These are phyloP conservation scores for Lepidotrigona ventralis DNA, from an alignment of 1,140 invertebrate genomes.

Conservation along the genomic window DNA sequence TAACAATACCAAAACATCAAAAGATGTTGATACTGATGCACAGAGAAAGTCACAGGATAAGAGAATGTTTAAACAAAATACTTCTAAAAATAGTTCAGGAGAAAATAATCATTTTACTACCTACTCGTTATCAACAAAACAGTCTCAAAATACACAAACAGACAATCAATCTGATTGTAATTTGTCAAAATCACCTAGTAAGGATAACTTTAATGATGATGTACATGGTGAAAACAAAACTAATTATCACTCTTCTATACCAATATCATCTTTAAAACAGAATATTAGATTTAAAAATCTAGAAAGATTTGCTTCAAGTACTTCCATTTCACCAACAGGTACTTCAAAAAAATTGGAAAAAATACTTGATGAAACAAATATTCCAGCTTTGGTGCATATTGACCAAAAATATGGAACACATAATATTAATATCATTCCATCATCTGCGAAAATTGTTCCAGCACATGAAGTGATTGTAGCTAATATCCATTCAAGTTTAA, in stretches of 20 bases:
- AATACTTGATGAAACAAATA: neutral
- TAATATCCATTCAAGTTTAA: conserved; percentile 64
- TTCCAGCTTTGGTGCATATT: conserved; percentile 30
- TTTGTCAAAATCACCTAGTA: neutral
- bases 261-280: neutral
- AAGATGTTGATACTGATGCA: neutral
- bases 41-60: neutral
- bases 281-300: neutral
- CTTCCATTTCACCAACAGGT: too few relatives aligned
- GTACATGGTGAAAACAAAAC: neutral
- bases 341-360: neutral
- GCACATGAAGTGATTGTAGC: conserved; percentile 71
- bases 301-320: neutral
- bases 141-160: neutral
- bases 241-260: neutral
- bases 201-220: neutral
- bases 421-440: neutral
- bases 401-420: neutral
- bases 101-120: neutral
- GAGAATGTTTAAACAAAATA: neutral
- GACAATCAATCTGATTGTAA: neutral
- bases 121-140: neutral
- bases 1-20: neutral
- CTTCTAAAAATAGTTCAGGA: rapidly evolving
- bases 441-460: neutral